Evolutionary conservation across 2,888 invertebrate species (phyloP).

Genomic region (Vannuccia rotundouncinata): DNA sequence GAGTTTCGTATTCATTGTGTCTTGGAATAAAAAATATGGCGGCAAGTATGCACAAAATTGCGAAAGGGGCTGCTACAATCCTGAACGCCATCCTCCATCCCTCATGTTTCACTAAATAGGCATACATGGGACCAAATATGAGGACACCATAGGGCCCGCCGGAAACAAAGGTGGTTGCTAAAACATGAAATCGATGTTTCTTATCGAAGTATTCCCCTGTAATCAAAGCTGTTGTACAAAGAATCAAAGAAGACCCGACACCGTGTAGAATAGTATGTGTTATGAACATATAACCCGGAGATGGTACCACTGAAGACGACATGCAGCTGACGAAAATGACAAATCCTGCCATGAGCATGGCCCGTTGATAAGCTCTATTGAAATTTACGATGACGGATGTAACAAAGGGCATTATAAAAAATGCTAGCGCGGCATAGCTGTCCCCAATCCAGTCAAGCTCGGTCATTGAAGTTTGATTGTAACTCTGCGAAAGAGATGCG

Average conservation of each 20-base stretch:
- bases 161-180: constrained; percentile 38
- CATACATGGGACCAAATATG: constrained; percentile 39
- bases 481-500: constrained; percentile 30
- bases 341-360: constrained; percentile 36
- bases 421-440: constrained; percentile 40
- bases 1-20: not conserved
- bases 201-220: constrained; percentile 40
- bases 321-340: constrained; percentile 39
- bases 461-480: constrained; percentile 33
- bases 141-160: constrained; percentile 40
- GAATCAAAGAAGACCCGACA: constrained; percentile 38
- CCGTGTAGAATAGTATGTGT: constrained; percentile 40
- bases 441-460: constrained; percentile 41
- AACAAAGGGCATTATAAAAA: constrained; percentile 40
- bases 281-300: constrained; percentile 37
- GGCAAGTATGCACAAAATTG: constrained; percentile 19
- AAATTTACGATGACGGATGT: constrained; percentile 31
- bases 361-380: constrained; percentile 31
- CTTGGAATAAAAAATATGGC: constrained; percentile 34
- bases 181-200: constrained; percentile 37
- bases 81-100: constrained; percentile 39
- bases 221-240: constrained; percentile 38
- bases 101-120: constrained; percentile 23
- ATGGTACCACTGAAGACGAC: constrained; percentile 35
- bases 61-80: constrained; percentile 36